These are phyloP conservation scores for Lomographa bimaculata DNA, from an alignment of 2,888 invertebrate species.

Conservation along the genomic window DNA sequence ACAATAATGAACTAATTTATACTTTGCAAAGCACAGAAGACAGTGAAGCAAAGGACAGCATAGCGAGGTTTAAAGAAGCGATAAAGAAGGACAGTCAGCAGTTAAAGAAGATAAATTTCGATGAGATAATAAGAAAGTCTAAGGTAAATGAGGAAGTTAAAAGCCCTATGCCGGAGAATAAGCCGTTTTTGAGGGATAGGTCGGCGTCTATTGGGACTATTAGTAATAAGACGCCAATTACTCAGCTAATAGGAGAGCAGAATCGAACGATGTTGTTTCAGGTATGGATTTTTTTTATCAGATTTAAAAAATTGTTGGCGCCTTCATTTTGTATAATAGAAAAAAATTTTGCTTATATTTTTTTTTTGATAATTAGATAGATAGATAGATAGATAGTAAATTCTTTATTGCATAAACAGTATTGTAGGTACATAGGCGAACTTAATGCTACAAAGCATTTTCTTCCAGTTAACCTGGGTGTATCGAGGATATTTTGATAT, in stretches of 20 bases:
- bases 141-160: conserved; percentile 32
- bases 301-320: too few species aligned
- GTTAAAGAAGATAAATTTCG: conserved; percentile 53
- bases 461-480: too few species aligned
- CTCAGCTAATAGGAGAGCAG: conserved; percentile 85
- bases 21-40: background rate
- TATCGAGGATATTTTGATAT: too few species aligned
- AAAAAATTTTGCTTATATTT: too few species aligned
- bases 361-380: too few species aligned
- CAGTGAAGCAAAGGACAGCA: conserved; percentile 21
- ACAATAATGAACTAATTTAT: conserved; percentile 3
- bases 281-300: conserved; percentile 83
- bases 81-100: too few species aligned
- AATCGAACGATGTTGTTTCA: conserved; percentile 97
- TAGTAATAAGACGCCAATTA: conserved; percentile 68
- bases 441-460: too few species aligned
- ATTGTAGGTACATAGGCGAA: too few species aligned
- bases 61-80: too few species aligned
- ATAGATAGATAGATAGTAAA: too few species aligned
- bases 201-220: conserved; percentile 86
- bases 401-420: too few species aligned
- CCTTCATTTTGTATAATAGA: too few species aligned
- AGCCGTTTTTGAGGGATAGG: conserved; percentile 78
- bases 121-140: conserved; percentile 52
- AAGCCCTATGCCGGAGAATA: conserved; percentile 60